A percentile compares a stretch with the other conserved stretches of the same genome.
Conservation (phyloP, 2,113 vertebrate species). For the Dipodomys ordii region DNA sequence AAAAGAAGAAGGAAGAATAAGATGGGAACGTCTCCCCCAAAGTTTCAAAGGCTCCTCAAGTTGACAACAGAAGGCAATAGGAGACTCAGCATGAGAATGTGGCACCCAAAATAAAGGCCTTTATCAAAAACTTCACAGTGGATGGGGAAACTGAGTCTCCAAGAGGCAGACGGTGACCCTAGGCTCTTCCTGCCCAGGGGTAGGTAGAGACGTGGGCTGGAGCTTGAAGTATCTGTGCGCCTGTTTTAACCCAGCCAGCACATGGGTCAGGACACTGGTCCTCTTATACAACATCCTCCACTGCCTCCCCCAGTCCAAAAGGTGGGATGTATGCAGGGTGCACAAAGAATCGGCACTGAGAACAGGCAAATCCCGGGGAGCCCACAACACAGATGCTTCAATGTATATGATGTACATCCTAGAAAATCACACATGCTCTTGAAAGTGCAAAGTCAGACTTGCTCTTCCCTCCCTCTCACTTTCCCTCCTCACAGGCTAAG, state of each 20-base stretch:
- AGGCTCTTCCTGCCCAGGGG: background rate
- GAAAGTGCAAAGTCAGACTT: background rate
- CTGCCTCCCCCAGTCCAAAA: background rate
- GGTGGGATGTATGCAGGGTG: background rate
- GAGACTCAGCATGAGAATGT: background rate
- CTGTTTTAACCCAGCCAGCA: background rate
- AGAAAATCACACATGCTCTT: background rate
- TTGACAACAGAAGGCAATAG: background rate
- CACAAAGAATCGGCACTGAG: background rate
- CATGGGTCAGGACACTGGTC: background rate
- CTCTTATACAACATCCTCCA: background rate
- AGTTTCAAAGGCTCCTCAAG: background rate
- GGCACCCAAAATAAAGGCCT: background rate
- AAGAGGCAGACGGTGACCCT: background rate
- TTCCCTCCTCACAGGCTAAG: constrained; percentile 54
- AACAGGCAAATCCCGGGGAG: background rate
- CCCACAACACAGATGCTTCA: background rate
- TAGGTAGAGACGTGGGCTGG: background rate
- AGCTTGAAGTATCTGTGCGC: background rate
- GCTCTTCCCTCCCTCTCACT: background rate
- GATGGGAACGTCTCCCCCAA: background rate
- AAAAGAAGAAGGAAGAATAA: background rate
- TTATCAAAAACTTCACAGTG: too few species aligned
- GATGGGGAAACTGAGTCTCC: constrained; percentile 4
- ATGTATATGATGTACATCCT: too few species aligned